These are phyloP conservation scores for Mallotus villosus DNA, from an alignment of 2,797 vertebrate genomes.

Conservation along the genomic window DNA sequence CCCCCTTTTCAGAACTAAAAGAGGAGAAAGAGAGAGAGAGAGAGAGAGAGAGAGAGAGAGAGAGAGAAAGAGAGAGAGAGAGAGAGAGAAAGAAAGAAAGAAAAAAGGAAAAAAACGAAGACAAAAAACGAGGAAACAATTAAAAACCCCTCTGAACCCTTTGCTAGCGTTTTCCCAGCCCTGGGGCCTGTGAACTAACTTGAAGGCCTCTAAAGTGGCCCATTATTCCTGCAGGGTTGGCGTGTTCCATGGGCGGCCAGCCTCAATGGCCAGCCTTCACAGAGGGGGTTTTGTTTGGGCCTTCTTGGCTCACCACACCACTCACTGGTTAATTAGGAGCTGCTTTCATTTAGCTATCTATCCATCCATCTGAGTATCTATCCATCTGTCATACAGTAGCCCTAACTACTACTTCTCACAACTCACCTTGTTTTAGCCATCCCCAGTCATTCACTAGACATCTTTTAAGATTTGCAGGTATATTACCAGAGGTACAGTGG, in stretches of 20 bases:
- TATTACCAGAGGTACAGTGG: background rate
- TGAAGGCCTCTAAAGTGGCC: conserved; percentile 76
- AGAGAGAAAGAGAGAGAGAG: conserved; percentile 29
- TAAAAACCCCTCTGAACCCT: conserved; percentile 72
- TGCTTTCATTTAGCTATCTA: conserved; percentile 57
- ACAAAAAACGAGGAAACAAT: conserved; percentile 77
- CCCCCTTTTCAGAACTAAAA: conserved; percentile 67
- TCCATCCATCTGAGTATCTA: conserved; percentile 47
- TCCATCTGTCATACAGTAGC: background rate
- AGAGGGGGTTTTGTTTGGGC: conserved; percentile 74
- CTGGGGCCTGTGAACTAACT: conserved; percentile 77
- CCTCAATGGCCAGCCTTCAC: conserved; percentile 74
- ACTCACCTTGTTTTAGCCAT: background rate
- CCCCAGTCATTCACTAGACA: background rate
- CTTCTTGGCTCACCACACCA: conserved; percentile 69
- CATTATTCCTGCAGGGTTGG: conserved; percentile 76
- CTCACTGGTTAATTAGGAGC: conserved; percentile 75
- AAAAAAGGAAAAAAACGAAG: conserved; percentile 47
- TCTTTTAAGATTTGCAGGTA: background rate
- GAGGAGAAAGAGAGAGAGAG: conserved; percentile 42
- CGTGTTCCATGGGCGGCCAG: conserved; percentile 72
- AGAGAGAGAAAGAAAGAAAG: conserved; percentile 39
- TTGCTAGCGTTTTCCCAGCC: conserved; percentile 78
- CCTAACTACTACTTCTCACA: background rate
- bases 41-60: conserved; percentile 35